Evolutionary conservation across 2,888 invertebrate species (phyloP).

Genomic region (Hydroisotoma schaefferi): DNA sequence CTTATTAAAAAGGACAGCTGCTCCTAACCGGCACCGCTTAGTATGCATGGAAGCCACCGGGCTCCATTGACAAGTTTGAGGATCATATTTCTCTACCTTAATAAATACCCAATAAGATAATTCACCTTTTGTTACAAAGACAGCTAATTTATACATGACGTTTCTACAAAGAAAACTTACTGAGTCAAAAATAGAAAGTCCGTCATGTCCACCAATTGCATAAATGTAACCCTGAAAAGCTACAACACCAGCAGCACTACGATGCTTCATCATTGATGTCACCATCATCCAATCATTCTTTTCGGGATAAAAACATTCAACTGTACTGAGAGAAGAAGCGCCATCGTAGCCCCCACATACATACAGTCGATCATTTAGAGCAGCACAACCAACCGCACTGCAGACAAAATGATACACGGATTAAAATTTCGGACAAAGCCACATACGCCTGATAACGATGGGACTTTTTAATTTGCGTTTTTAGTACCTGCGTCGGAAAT

Average conservation of each 20-base stretch:
- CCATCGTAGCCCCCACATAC: constrained; percentile 85
- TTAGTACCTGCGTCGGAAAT: constrained; percentile 69
- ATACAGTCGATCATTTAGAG: constrained; percentile 73
- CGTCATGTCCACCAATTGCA: constrained; percentile 83
- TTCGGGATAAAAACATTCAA: constrained; percentile 74
- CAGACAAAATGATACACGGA: constrained; percentile 22
- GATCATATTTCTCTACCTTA: constrained; percentile 73
- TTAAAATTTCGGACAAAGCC: not conserved
- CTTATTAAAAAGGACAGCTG: constrained; percentile 69
- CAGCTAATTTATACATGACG: not conserved
- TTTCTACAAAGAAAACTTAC: constrained; percentile 54
- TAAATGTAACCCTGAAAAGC: constrained; percentile 70
- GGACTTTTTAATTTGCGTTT: no score
- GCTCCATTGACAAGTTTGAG: constrained; percentile 68
- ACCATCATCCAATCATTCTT: constrained; percentile 70
- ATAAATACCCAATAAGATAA: not conserved
- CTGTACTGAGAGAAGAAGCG: constrained; percentile 54
- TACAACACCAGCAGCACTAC: constrained; percentile 70
- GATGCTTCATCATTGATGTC: constrained; percentile 67
- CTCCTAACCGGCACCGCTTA: constrained; percentile 72
- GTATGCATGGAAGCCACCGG: constrained; percentile 74
- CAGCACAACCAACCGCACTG: constrained; percentile 76
- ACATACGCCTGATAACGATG: constrained; percentile 1
- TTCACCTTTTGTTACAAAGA: not conserved
- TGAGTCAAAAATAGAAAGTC: constrained; percentile 79